Evolutionary conservation across 2,797 vertebrate species (phyloP).

Genomic region (Aselliscus stoliczkanus): DNA sequence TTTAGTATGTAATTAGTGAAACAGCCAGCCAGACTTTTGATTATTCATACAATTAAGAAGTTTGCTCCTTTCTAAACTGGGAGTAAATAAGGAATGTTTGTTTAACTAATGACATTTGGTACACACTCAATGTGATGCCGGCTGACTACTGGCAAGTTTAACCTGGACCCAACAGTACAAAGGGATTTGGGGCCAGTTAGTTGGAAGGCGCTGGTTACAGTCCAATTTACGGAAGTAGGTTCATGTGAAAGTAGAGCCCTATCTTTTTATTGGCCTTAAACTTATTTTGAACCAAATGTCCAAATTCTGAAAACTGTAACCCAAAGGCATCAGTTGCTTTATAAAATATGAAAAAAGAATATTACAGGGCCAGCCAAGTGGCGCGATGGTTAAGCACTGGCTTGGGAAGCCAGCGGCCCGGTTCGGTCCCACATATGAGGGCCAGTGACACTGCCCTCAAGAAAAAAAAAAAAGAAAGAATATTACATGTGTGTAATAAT

Average conservation of each 20-base stretch:
- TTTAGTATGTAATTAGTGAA: constrained; percentile 46
- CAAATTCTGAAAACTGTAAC: constrained; percentile 17
- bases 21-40: not conserved
- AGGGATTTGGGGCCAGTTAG: not conserved
- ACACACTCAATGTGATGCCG: not conserved
- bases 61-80: not conserved
- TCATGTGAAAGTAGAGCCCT: not conserved
- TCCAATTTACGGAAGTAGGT: not conserved
- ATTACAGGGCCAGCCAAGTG: too few relatives aligned
- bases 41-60: not conserved
- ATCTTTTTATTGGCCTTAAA: not conserved
- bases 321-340: not conserved
- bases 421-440: too few relatives aligned
- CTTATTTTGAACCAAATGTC: not conserved
- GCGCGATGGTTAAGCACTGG: too few relatives aligned
- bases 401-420: too few relatives aligned
- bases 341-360: not conserved
- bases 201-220: not conserved
- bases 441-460: too few relatives aligned
- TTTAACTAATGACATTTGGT: not conserved
- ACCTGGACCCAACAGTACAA: not conserved
- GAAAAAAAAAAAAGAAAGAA: constrained; percentile 21
- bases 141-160: not conserved
- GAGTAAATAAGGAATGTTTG: not conserved
- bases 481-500: not conserved